Percentiles rank a stretch among this genome's conserved stretches.
Evolutionary conservation across 2,113 vertebrate genomes (phyloP).

Genomic region (Phylloscopus trochiloides): DNA sequence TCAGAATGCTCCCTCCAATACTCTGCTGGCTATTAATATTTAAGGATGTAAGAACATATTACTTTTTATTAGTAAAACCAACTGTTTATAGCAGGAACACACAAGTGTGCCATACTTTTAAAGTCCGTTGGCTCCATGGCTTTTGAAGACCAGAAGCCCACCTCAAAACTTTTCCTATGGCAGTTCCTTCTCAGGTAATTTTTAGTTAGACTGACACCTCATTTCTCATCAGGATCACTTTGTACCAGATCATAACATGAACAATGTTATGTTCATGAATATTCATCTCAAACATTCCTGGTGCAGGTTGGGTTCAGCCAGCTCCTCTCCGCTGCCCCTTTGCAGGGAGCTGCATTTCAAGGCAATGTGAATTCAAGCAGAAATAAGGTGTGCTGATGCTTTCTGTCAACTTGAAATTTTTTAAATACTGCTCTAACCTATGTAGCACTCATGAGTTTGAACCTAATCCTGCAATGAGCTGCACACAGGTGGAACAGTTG

Average conservation of each 20-base stretch:
- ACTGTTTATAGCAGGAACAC: background rate
- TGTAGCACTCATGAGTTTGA: background rate
- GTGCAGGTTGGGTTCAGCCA: background rate
- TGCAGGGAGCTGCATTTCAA: background rate
- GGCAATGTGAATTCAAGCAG: background rate
- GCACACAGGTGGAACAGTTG: background rate
- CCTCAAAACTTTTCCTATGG: background rate
- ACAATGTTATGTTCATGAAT: no score
- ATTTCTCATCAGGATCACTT: background rate
- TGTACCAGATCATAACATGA: background rate
- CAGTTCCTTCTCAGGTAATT: background rate
- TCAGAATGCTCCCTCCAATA: background rate
- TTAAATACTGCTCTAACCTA: background rate
- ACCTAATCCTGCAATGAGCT: background rate
- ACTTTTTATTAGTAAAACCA: background rate
- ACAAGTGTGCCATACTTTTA: background rate
- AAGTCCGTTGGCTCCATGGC: background rate
- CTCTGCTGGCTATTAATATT: background rate
- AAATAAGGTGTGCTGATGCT: background rate
- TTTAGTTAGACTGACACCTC: background rate
- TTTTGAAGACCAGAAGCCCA: background rate
- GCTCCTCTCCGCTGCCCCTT: background rate
- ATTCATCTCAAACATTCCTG: background rate
- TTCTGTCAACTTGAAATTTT: background rate
- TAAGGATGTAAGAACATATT: background rate